phyloP scores from a whole-genome alignment of 2,888 invertebrate species.

The Rhagium mordax region DNA sequence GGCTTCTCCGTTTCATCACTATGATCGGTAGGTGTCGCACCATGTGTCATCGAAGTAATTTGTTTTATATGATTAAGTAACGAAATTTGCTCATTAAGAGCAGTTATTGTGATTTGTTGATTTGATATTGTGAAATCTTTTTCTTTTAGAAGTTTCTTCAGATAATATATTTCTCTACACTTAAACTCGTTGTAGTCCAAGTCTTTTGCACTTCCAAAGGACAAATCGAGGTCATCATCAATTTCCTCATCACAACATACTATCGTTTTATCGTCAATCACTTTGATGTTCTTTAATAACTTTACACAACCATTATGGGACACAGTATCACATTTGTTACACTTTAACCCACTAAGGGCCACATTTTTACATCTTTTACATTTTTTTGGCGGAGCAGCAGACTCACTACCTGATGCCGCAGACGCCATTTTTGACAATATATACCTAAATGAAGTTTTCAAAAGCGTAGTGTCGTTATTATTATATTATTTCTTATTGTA shows the following conservation, averaged over 20 bases:
- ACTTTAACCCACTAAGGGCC: slow-evolving; percentile 4
- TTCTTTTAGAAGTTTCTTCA: not conserved
- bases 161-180: not conserved
- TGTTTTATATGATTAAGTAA: not conserved
- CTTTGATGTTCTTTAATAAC: not conserved
- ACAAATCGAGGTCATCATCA: not conserved
- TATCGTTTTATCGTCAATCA: not conserved
- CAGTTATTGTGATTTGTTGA: not conserved
- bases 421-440: too few species aligned
- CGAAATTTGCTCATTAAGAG: not conserved
- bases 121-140: not conserved
- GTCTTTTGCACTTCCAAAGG: not conserved
- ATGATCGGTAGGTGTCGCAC: too few species aligned
- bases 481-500: too few species aligned
- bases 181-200: not conserved
- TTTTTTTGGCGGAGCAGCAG: not conserved
- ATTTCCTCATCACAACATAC: slow-evolving; percentile 1
- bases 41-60: too few species aligned
- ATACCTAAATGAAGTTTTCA: too few species aligned
- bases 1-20: too few species aligned
- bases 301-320: slow-evolving; percentile 16
- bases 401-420: too few species aligned
- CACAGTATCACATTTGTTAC: slow-evolving; percentile 11
- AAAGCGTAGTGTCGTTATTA: too few species aligned
- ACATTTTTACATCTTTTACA: slow-evolving; percentile 3